Evolutionary conservation across 1,140 invertebrate genomes (phyloP).

Genomic region (Aphelenchoides besseyi): DNA sequence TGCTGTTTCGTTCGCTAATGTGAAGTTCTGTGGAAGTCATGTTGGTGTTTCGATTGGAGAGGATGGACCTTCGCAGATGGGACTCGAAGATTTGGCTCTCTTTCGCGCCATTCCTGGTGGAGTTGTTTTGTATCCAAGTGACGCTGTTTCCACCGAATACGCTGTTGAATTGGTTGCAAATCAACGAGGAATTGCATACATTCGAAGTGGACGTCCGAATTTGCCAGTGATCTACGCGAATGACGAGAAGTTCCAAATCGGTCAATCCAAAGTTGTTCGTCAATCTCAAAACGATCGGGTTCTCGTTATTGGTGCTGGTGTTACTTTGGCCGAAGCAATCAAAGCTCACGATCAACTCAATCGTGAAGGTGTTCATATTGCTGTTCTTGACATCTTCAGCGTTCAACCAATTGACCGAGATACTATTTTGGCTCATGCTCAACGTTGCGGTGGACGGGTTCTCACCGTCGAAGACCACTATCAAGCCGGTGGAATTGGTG

Average conservation of each 20-base stretch:
- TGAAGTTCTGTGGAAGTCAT: slow-evolving; percentile 90
- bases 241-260: slow-evolving; percentile 76
- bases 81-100: slow-evolving; percentile 90
- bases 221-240: slow-evolving; percentile 83
- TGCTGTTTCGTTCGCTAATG: slow-evolving; percentile 94
- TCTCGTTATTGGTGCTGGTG: slow-evolving; percentile 82
- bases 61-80: slow-evolving; percentile 95
- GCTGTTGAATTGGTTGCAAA: slow-evolving; percentile 93
- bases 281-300: slow-evolving; percentile 73
- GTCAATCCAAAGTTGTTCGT: slow-evolving; percentile 72
- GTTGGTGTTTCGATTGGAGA: slow-evolving; percentile 81
- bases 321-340: slow-evolving; percentile 86
- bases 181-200: slow-evolving; percentile 89
- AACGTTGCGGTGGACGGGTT: slow-evolving; percentile 75
- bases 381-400: slow-evolving; percentile 59
- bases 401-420: slow-evolving; percentile 86
- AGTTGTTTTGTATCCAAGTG: slow-evolving; percentile 92
- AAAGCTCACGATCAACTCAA: slow-evolving; percentile 77
- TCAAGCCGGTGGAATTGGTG: slow-evolving; percentile 85
- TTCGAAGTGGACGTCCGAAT: slow-evolving; percentile 86
- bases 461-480: slow-evolving; percentile 97
- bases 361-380: slow-evolving; percentile 66
- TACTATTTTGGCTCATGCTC: slow-evolving; percentile 75
- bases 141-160: slow-evolving; percentile 88
- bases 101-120: slow-evolving; percentile 85